A percentile compares a stretch with the other conserved stretches of the same genome.
phyloP scores from a whole-genome alignment of 2,888 invertebrate species.

The Zygogramma bicolorata region DNA sequence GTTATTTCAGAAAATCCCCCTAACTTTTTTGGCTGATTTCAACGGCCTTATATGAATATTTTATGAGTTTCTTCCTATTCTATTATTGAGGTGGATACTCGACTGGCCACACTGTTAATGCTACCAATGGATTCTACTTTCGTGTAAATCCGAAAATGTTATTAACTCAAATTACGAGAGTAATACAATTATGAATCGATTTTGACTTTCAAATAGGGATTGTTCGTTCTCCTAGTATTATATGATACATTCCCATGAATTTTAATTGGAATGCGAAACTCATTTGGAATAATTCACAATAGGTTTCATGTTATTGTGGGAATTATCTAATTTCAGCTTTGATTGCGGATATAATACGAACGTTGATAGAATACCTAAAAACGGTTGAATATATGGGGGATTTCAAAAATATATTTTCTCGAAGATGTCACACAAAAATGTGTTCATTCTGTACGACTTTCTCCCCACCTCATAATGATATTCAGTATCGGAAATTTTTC shows the following conservation, averaged over 20 bases:
- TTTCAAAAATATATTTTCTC: too few relatives aligned
- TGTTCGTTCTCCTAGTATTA: not conserved
- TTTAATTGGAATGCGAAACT: slow-evolving; percentile 13
- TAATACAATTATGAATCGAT: slow-evolving; percentile 29
- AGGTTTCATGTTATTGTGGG: not conserved
- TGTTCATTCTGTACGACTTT: too few relatives aligned
- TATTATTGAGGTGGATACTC: too few relatives aligned
- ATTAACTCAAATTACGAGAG: not conserved
- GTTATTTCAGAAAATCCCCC: too few relatives aligned
- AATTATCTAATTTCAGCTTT: not conserved
- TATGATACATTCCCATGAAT: slow-evolving; percentile 9
- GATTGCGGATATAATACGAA: not conserved
- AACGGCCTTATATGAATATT: too few relatives aligned
- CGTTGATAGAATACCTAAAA: not conserved
- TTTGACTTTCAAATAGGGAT: slow-evolving; percentile 12
- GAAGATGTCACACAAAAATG: too few relatives aligned
- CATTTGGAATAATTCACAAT: slow-evolving; percentile 9
- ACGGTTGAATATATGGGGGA: not conserved
- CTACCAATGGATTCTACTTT: not conserved
- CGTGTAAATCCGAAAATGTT: not conserved
- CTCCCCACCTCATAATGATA: too few relatives aligned
- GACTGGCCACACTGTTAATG: not conserved
- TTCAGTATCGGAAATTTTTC: too few relatives aligned
- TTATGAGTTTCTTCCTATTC: too few relatives aligned
- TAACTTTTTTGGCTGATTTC: too few relatives aligned